Evolutionary conservation across 2,797 vertebrate species (phyloP), one percentile per base, ranked within the genome.

Genomic region (Eidolon dupreanum): DNA sequence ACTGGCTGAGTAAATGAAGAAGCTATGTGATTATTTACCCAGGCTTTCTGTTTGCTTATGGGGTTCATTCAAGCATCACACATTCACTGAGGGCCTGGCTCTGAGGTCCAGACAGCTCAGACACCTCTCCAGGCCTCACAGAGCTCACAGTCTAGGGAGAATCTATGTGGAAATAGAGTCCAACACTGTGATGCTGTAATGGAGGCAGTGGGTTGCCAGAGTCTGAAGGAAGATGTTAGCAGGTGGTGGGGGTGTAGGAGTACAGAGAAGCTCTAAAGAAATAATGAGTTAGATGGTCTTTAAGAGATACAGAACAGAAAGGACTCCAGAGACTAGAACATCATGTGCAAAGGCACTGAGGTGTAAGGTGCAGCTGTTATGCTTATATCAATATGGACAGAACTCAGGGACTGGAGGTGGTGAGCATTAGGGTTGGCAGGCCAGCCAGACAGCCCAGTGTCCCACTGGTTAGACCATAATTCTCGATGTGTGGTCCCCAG

Each of bases 221-320:
- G 51, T 4, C n/a, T 0, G 1, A n/a, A 84, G n/a, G 81, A 41
- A 26, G 9, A 2, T 0, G 0, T 24, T 0, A 0, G 1, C 26
- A 63, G 49, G 83, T 73, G 71, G 85, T 9, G 9, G 90, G 12
- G 6, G 10, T 24, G 11, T 1, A 3, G 61, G 65, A 24, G 38
- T 11, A 9, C 36, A 61, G 36, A 79, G 79, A 57, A 2, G 55
- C 36, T 33, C 46, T n/a, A 3, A 66, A 53, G 89, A 74, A 28
- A 55, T 1, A 41, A 78, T 1, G 24, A 33, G 51, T 3, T 12
- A 63, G 66, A 9, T 1, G 13, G 71, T 22, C 79, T 91, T 51
- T 51, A 19, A 66, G 38, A 55, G 75, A 38, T 8, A 15, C 24
- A 28, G 38, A 31, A 16, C 11, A 19, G 73, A 46, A 36, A 75